Evolutionary conservation across 2,113 vertebrate genomes (phyloP).

Genomic region (Anoplopoma fimbria): DNA sequence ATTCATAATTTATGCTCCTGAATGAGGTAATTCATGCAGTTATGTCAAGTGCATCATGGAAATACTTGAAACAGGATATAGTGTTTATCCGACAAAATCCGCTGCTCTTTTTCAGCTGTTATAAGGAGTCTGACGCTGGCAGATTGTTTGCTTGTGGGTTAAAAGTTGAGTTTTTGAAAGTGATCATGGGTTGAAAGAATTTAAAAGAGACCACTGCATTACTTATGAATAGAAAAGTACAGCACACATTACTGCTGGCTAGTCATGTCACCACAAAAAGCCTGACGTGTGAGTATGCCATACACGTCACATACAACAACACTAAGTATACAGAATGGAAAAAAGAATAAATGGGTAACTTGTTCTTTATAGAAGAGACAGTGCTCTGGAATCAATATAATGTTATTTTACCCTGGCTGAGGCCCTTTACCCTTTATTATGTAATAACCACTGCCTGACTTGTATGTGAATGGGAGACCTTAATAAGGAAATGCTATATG

Average conservation of each 20-base stretch:
- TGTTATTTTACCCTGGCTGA: too few species aligned
- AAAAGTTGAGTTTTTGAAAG: not conserved
- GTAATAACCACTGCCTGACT: slow-evolving; percentile 33
- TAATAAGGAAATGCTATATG: slow-evolving; percentile 41
- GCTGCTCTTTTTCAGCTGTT: slow-evolving; percentile 11
- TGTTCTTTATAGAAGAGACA: slow-evolving; percentile 13
- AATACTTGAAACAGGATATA: slow-evolving; percentile 35
- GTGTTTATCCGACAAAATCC: slow-evolving; percentile 17
- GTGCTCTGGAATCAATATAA: slow-evolving; percentile 30
- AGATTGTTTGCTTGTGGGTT: not conserved
- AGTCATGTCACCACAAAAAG: not conserved
- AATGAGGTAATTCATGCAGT: slow-evolving; percentile 25
- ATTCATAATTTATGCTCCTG: slow-evolving; percentile 12
- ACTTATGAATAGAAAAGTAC: not conserved
- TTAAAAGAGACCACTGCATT: not conserved
- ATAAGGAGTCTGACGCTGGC: not conserved
- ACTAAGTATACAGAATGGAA: too few species aligned
- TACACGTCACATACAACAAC: too few species aligned
- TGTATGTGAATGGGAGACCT: slow-evolving; percentile 36
- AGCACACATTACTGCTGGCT: not conserved
- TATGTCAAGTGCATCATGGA: slow-evolving; percentile 30
- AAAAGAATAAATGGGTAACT: too few species aligned
- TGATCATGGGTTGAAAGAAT: slow-evolving; percentile 1
- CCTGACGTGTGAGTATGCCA: not conserved
- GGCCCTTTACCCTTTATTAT: too few species aligned